phyloP scores from a whole-genome alignment of 2,888 invertebrate species.

The Lutraria lutraria region DNA sequence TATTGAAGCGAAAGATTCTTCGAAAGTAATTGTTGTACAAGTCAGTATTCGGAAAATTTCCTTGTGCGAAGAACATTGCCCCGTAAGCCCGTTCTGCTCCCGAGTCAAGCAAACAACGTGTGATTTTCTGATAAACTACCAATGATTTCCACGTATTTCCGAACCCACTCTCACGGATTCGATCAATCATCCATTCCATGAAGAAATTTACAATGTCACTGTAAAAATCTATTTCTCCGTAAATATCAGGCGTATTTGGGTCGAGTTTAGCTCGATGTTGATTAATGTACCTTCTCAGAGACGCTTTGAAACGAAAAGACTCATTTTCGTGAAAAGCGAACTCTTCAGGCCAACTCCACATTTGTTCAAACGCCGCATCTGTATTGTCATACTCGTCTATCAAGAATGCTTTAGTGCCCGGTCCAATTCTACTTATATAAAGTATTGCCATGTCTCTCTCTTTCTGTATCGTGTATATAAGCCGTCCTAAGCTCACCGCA shows the following conservation, averaged over 20 bases:
- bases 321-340: slow-evolving; percentile 35
- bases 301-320: slow-evolving; percentile 43
- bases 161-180: slow-evolving; percentile 75
- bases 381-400: slow-evolving; percentile 73
- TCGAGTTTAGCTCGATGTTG: slow-evolving; percentile 45
- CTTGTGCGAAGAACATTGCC: slow-evolving; percentile 94
- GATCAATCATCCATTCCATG: slow-evolving; percentile 76
- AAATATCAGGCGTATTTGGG: slow-evolving; percentile 19
- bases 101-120: slow-evolving; percentile 94
- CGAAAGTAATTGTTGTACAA: slow-evolving; percentile 93
- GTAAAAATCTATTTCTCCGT: slow-evolving; percentile 69
- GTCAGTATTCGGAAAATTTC: slow-evolving; percentile 90
- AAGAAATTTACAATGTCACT: slow-evolving; percentile 76
- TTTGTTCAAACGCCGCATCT: slow-evolving; percentile 72
- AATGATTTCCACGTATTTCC: slow-evolving; percentile 86
- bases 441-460: slow-evolving; percentile 79
- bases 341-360: slow-evolving; percentile 61
- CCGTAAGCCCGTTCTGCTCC: slow-evolving; percentile 95
- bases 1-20: slow-evolving; percentile 93
- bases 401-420: slow-evolving; percentile 76
- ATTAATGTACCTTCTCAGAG: slow-evolving; percentile 42
- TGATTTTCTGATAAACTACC: slow-evolving; percentile 94
- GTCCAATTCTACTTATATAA: slow-evolving; percentile 75
- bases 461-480: slow-evolving; percentile 77
- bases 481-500: slow-evolving; percentile 75